Percentiles rank a stretch among this genome's conserved stretches.
Evolutionary conservation across 1,140 invertebrate genomes (phyloP).

Genomic region (Hesperophylax magnus): DNA sequence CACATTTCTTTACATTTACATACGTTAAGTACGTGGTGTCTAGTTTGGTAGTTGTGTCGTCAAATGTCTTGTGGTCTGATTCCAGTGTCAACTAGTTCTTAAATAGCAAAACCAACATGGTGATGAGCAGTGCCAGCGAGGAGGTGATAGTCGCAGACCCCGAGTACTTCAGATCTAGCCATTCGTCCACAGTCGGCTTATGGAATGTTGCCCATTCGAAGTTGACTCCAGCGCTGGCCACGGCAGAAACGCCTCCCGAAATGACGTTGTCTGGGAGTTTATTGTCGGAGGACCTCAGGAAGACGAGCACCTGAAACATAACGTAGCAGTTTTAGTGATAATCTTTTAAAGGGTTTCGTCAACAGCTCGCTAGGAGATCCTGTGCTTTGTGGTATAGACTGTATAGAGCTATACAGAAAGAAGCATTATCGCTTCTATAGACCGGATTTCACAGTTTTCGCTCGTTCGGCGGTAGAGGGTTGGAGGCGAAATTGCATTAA

Average conservation of each 20-base stretch:
- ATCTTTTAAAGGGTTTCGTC: background rate
- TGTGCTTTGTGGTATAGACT: no score
- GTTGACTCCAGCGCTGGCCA: constrained; percentile 9
- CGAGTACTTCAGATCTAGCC: background rate
- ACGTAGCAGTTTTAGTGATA: background rate
- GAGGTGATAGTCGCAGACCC: background rate
- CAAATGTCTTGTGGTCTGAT: no score
- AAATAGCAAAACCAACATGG: background rate
- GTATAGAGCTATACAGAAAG: no score
- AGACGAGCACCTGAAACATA: constrained; percentile 2
- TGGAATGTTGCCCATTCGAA: constrained; percentile 20
- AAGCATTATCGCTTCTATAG: no score
- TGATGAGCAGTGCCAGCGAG: background rate
- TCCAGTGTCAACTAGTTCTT: background rate
- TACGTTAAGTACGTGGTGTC: no score
- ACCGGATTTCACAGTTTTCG: no score
- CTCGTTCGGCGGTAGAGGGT: no score
- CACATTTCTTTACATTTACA: no score
- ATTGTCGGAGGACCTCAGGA: background rate
- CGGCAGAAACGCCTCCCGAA: background rate
- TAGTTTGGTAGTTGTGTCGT: no score
- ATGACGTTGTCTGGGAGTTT: background rate
- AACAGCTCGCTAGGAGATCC: background rate
- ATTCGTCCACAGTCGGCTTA: background rate
- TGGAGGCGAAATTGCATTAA: no score